A percentile compares a stretch with the other conserved stretches of the same genome.
These are phyloP conservation scores for Eucera pruinosa DNA, from an alignment of 2,888 invertebrate genomes.

Conservation along the genomic window DNA sequence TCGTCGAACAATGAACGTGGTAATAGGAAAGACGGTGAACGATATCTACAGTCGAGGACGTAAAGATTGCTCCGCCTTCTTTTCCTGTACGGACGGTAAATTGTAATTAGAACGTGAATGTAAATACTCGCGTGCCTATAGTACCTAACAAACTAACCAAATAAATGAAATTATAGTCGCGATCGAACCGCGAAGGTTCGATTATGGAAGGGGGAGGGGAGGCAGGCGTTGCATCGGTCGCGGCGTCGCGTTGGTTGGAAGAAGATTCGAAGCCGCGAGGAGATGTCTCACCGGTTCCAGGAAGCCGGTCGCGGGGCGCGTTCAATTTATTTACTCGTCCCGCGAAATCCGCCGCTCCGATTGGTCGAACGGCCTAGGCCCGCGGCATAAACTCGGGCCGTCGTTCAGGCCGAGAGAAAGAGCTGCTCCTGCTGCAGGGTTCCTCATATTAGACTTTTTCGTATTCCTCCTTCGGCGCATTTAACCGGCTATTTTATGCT, in stretches of 20 bases:
- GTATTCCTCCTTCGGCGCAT: conserved; percentile 73
- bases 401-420: conserved; percentile 41
- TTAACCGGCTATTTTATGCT: conserved; percentile 73
- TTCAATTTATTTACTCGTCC: conserved; percentile 72
- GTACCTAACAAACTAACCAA: too few species aligned
- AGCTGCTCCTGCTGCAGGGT: conserved; percentile 43
- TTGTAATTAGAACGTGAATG: too few species aligned
- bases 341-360: conserved; percentile 60
- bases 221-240: too few species aligned
- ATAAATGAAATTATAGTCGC: too few species aligned
- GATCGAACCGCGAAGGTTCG: too few species aligned
- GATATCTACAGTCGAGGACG: too few species aligned
- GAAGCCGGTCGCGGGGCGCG: conserved; percentile 57
- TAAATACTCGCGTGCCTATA: too few species aligned
- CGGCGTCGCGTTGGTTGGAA: not conserved
- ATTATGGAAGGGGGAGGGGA: too few species aligned
- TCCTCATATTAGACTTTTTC: conserved; percentile 74
- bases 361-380: conserved; percentile 52
- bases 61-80: too few species aligned
- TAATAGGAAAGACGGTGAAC: too few species aligned
- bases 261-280: conserved; percentile 9
- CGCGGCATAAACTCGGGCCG: conserved; percentile 64
- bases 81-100: too few species aligned
- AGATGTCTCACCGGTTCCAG: conserved; percentile 60
- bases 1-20: too few species aligned